A percentile compares a stretch with the other conserved stretches of the same genome.
These are phyloP conservation scores for Gnathochromis pfefferi DNA, from an alignment of 2,113 vertebrate genomes.

Conservation along the genomic window DNA sequence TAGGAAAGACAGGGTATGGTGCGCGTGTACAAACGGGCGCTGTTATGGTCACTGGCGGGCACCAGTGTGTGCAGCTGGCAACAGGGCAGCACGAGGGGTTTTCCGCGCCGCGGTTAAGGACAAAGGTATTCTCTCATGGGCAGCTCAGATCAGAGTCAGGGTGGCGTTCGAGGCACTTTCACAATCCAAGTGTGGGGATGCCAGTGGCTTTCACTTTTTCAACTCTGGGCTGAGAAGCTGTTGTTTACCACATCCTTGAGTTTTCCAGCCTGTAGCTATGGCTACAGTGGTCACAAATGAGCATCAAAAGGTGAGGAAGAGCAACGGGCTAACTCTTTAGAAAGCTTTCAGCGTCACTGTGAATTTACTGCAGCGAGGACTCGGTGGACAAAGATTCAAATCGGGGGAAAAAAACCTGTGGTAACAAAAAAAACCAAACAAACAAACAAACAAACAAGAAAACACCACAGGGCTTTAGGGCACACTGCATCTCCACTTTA, in stretches of 20 bases:
- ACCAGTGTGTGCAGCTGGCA: conserved; percentile 34
- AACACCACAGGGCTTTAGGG: not conserved
- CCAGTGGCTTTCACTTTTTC: conserved; percentile 11
- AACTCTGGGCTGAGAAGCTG: conserved; percentile 7
- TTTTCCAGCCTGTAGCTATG: conserved; percentile 23
- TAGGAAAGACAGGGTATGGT: conserved; percentile 23
- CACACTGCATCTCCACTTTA: not conserved
- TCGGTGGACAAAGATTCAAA: not conserved
- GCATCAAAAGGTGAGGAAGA: not conserved
- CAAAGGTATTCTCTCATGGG: not conserved
- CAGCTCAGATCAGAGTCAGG: not conserved
- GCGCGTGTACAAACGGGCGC: not conserved
- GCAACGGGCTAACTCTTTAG: not conserved
- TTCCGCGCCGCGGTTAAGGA: not conserved
- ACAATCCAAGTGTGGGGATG: not conserved
- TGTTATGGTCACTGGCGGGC: conserved; percentile 14
- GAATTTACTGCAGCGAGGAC: not conserved
- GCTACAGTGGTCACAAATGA: not conserved
- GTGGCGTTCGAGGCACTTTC: not conserved
- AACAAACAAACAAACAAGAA: not conserved
- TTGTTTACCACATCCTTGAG: conserved; percentile 4
- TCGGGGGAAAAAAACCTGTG: not conserved
- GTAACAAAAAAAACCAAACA: not conserved
- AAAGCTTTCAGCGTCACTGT: not conserved
- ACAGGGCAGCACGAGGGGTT: conserved; percentile 18